These are phyloP conservation scores for Equus quagga DNA, from an alignment of 2,113 vertebrate species.

Conservation along the genomic window DNA sequence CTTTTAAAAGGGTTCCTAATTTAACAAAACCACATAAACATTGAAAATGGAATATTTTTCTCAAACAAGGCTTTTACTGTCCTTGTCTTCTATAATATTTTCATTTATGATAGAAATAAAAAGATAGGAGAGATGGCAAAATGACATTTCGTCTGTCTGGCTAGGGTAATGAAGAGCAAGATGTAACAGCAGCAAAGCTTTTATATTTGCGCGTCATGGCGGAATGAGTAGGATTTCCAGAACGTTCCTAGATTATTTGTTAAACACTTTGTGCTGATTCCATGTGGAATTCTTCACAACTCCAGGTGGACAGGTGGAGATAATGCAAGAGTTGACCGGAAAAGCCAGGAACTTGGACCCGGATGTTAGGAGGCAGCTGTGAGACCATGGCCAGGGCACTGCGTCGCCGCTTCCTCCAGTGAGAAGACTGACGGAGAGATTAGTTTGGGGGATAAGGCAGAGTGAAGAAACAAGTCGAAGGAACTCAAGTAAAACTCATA, in stretches of 20 bases:
- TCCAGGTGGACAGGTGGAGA: not conserved
- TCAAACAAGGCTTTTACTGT: not conserved
- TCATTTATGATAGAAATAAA: not conserved
- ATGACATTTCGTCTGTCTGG: not conserved
- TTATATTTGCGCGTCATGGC: not conserved
- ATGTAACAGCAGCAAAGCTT: not conserved
- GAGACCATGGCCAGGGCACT: accelerated
- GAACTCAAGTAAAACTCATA: not conserved
- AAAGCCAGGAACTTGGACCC: accelerated
- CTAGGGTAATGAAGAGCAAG: not conserved
- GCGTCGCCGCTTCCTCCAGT: not conserved
- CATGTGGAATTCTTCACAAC: not conserved
- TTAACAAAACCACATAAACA: not conserved
- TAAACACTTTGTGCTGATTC: accelerated
- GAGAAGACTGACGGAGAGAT: not conserved
- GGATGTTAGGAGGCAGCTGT: accelerated
- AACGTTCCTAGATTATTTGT: not conserved
- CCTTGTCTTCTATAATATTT: not conserved
- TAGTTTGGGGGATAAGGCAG: not conserved
- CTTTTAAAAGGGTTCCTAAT: not conserved
- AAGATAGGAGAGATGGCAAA: not conserved
- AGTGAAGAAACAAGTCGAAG: not conserved
- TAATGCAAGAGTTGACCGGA: not conserved
- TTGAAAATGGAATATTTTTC: not conserved
- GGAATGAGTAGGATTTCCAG: not conserved